phyloP scores from a whole-genome alignment of 1,140 invertebrate genomes.

The Drosophila auraria region DNA sequence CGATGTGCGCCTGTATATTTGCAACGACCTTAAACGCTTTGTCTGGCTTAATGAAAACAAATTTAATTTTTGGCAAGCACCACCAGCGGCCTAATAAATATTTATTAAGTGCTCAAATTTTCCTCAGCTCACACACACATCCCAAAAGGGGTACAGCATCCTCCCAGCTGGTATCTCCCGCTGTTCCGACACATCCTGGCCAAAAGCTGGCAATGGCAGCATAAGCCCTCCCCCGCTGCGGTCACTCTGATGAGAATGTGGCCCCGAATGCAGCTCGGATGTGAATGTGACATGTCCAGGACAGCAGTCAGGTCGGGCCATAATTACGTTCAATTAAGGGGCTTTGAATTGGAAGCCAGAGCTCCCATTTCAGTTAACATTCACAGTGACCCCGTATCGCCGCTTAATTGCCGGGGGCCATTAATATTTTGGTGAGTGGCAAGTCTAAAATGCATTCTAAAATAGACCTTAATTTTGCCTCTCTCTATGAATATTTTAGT shows the following conservation, averaged over 20 bases:
- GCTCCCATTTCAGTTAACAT: slow-evolving; percentile 4
- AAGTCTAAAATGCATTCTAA: no score
- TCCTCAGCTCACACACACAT: slow-evolving; percentile 10
- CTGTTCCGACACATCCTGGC: slow-evolving; percentile 27
- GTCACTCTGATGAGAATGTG: slow-evolving; percentile 14
- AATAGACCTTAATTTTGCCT: background rate
- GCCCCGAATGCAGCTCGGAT: slow-evolving; percentile 31
- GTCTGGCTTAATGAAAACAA: slow-evolving; percentile 77
- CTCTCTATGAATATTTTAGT: background rate
- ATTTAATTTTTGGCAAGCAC: slow-evolving; percentile 73
- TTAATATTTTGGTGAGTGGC: background rate
- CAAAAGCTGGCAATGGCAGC: slow-evolving; percentile 26
- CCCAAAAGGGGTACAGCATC: slow-evolving; percentile 3
- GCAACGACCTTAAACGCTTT: slow-evolving; percentile 63
- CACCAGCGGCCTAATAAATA: slow-evolving; percentile 68
- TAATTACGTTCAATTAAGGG: slow-evolving; percentile 45
- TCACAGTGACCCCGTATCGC: background rate
- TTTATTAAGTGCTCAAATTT: slow-evolving; percentile 62
- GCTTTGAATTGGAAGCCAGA: slow-evolving; percentile 32
- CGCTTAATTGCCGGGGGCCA: slow-evolving; percentile 11
- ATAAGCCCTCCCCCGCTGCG: slow-evolving; percentile 14
- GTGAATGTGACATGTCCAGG: slow-evolving; percentile 34
- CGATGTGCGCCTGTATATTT: slow-evolving; percentile 37
- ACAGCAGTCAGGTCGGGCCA: slow-evolving; percentile 22
- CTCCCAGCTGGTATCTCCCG: background rate